A percentile compares a stretch with the other conserved stretches of the same genome.
phyloP scores from a whole-genome alignment of 2,888 invertebrate species.

The Calameuta filiformis region DNA sequence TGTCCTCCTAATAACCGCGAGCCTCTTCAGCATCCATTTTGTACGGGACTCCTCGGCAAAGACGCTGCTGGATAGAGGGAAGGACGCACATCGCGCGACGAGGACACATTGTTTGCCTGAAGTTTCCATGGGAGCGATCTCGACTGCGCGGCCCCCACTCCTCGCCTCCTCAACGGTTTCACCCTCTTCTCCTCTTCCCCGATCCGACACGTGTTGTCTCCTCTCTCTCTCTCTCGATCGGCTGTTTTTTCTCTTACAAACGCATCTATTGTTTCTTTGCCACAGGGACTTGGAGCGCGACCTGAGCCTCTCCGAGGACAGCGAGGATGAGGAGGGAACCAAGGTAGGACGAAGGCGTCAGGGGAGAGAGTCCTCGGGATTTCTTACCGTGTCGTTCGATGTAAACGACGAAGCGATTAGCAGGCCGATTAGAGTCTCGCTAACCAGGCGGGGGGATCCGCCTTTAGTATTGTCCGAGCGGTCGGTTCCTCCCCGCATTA shows the following conservation, averaged over 20 bases:
- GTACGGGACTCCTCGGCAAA: too few species aligned
- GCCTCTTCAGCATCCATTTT: not conserved
- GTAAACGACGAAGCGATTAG: not conserved
- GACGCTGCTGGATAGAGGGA: too few species aligned
- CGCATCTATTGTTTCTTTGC: slow-evolving; percentile 30
- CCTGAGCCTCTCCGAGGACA: slow-evolving; percentile 80
- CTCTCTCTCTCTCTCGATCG: too few species aligned
- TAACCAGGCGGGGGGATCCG: not conserved
- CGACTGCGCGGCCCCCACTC: not conserved
- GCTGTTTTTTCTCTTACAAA: too few species aligned
- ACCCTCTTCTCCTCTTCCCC: slow-evolving; percentile 1
- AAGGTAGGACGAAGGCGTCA: slow-evolving; percentile 42
- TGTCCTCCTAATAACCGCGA: not conserved
- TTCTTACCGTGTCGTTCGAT: not conserved
- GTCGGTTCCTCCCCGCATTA: too few species aligned
- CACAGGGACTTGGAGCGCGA: slow-evolving; percentile 74
- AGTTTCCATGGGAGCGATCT: slow-evolving; percentile 12
- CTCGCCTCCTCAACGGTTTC: slow-evolving; percentile 1
- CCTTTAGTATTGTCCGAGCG: too few species aligned
- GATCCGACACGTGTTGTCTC: not conserved
- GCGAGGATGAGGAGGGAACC: slow-evolving; percentile 79
- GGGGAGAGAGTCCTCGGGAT: too few species aligned
- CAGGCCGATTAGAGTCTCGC: not conserved
- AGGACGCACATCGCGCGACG: too few species aligned
- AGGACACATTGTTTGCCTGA: not conserved